A percentile compares a stretch with the other conserved stretches of the same genome.
phyloP scores from a whole-genome alignment of 2,113 vertebrate species.

The Artemisiospiza belli region DNA sequence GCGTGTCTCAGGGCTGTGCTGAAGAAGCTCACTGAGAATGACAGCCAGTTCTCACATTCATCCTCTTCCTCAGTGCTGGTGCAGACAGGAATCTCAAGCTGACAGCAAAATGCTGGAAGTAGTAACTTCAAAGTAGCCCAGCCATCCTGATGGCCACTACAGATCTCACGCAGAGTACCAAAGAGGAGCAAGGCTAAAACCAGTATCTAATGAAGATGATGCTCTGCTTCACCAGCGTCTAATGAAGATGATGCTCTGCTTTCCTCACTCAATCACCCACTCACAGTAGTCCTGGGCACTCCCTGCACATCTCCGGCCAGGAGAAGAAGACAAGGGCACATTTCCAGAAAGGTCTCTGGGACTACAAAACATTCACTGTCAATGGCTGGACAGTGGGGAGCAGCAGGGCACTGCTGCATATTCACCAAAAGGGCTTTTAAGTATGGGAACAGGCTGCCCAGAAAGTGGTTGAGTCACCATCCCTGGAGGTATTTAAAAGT shows the following conservation, averaged over 20 bases:
- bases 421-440: neutral
- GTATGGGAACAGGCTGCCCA: neutral
- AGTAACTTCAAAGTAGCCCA: neutral
- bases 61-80: neutral
- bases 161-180: neutral
- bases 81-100: neutral
- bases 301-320: neutral
- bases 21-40: neutral
- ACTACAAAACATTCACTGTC: neutral
- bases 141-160: neutral
- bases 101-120: neutral
- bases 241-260: neutral
- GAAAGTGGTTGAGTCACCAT: neutral
- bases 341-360: neutral
- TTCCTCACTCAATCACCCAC: neutral
- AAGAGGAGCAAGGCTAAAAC: neutral
- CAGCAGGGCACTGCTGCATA: neutral
- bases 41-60: neutral
- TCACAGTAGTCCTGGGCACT: neutral
- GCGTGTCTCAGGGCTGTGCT: neutral
- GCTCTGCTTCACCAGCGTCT: neutral
- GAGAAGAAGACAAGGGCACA: neutral
- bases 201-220: neutral
- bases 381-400: rapidly evolving
- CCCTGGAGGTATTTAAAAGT: neutral